Percentiles rank a stretch among this genome's conserved stretches.
Evolutionary conservation across 2,113 vertebrate species (phyloP).

Genomic region (Ophthalmotilapia sp.): DNA sequence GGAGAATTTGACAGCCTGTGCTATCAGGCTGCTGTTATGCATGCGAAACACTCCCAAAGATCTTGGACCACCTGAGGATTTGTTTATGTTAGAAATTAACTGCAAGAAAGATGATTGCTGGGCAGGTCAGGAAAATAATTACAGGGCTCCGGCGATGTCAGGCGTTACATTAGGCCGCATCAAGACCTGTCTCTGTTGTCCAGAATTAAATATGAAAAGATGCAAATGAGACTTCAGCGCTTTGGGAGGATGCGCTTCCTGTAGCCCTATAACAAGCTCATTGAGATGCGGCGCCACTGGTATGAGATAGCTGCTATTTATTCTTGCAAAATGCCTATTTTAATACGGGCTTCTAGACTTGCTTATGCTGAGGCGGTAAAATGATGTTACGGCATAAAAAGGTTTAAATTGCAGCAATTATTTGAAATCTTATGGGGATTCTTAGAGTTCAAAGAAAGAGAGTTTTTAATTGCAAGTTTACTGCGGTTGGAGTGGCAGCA

Average conservation of each 20-base stretch:
- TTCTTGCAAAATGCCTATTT: constrained; percentile 22
- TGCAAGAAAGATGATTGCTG: constrained; percentile 65
- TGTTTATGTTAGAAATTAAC: constrained; percentile 73
- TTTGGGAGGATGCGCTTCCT: constrained; percentile 48
- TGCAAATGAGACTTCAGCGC: constrained; percentile 63
- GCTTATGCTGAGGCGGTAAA: background rate
- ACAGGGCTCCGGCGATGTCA: constrained; percentile 64
- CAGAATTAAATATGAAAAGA: constrained; percentile 70
- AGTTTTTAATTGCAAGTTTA: background rate
- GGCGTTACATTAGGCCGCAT: constrained; percentile 69
- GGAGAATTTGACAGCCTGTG: background rate
- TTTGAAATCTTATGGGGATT: background rate
- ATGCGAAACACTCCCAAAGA: constrained; percentile 35
- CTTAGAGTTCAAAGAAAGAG: background rate
- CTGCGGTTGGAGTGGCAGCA: background rate
- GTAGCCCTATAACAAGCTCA: constrained; percentile 59
- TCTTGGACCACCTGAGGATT: constrained; percentile 58
- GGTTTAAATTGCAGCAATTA: background rate
- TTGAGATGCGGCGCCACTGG: constrained; percentile 59
- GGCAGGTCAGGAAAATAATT: constrained; percentile 70
- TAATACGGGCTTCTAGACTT: background rate
- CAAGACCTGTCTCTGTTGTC: constrained; percentile 64
- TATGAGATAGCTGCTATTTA: constrained; percentile 50
- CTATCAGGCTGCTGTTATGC: background rate
- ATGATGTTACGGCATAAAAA: background rate